These are phyloP conservation scores for Tragulus kanchil DNA, from an alignment of 2,113 vertebrate genomes.

Conservation along the genomic window DNA sequence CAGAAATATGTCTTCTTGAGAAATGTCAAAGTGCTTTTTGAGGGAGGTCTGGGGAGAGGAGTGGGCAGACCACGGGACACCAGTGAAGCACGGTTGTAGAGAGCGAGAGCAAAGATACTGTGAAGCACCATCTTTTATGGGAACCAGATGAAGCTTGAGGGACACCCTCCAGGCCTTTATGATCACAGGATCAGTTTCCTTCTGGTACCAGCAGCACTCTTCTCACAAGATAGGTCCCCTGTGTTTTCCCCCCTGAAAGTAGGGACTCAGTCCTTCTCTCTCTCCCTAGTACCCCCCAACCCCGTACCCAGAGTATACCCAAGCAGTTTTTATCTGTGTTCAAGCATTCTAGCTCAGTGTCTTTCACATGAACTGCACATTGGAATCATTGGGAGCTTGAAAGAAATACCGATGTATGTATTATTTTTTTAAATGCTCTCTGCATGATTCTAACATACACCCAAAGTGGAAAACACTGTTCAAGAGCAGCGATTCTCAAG, in stretches of 20 bases:
- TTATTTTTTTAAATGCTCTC: not conserved
- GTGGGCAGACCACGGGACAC: not conserved
- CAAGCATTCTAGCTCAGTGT: not conserved
- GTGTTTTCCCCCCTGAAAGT: not conserved
- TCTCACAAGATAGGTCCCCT: not conserved
- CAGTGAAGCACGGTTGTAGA: not conserved
- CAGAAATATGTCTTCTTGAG: conserved; percentile 38
- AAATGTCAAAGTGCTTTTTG: not conserved
- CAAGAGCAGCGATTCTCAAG: conserved; percentile 43
- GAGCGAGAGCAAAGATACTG: not conserved
- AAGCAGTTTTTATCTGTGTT: not conserved
- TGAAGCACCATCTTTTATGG: not conserved
- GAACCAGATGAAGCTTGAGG: conserved; percentile 8
- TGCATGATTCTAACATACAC: not conserved
- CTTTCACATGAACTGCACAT: not conserved
- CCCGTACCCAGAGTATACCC: not conserved
- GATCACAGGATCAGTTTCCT: not conserved
- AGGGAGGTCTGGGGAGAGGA: not conserved
- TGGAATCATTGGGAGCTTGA: not conserved
- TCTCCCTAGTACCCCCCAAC: not conserved
- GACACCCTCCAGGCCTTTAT: not conserved
- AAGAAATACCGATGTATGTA: not conserved
- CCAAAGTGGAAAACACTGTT: not conserved
- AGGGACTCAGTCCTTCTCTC: not conserved
- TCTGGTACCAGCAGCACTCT: not conserved